phyloP scores from a whole-genome alignment of 2,113 vertebrate genomes.

The Chauna torquata region DNA sequence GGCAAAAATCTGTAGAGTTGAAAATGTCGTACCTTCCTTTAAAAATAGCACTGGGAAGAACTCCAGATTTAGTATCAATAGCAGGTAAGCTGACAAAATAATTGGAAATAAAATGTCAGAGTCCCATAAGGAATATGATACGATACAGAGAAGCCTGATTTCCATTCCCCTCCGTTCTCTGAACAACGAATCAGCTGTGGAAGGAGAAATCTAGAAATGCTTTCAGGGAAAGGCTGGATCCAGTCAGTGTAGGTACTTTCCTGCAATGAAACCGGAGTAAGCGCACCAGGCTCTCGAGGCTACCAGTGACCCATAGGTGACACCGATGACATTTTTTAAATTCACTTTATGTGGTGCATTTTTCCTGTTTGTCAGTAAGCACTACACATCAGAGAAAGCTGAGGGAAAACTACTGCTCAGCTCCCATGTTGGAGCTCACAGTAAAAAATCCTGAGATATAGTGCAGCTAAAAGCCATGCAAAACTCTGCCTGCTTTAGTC shows the following conservation, averaged over 20 bases:
- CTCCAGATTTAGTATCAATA: background rate
- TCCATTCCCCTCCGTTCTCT: background rate
- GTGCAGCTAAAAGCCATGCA: background rate
- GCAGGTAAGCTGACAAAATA: background rate
- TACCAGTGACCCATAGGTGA: background rate
- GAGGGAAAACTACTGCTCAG: background rate
- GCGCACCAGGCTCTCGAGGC: background rate
- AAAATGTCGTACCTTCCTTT: background rate
- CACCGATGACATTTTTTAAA: background rate
- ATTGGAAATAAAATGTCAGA: background rate
- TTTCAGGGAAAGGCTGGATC: background rate
- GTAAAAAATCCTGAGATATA: background rate
- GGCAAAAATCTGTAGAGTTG: background rate
- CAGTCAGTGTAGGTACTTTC: background rate
- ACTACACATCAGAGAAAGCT: background rate
- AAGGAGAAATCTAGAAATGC: background rate
- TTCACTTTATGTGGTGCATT: background rate
- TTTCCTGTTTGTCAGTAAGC: background rate
- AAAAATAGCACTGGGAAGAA: background rate
- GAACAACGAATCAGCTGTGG: background rate
- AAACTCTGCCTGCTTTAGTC: background rate
- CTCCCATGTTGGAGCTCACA: background rate
- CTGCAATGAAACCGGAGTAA: background rate
- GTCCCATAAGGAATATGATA: background rate
- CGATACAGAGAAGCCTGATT: background rate